Conservation (phyloP, 2,797 vertebrate genomes). For the Emydoidea blandingii region DNA sequence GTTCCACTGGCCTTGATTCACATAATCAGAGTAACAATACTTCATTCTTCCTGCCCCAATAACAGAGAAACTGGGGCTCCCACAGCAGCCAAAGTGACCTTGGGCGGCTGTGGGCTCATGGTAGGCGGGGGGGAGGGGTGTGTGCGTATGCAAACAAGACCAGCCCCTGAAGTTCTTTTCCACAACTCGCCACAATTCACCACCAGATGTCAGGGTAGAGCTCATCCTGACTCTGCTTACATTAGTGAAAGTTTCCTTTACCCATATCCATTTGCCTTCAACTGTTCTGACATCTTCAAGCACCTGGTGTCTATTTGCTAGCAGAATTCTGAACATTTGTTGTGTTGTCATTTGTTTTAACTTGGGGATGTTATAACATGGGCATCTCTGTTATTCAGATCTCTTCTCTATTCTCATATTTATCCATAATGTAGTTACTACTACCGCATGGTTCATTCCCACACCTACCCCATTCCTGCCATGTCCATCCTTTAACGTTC, state of each 20-base stretch:
- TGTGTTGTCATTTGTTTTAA: background rate
- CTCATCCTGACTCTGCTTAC: too few relatives aligned
- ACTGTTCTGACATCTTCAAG: background rate
- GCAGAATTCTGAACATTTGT: background rate
- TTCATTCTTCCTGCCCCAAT: too few relatives aligned
- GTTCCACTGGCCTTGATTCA: too few relatives aligned
- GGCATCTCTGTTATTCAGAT: background rate
- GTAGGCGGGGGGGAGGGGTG: too few relatives aligned
- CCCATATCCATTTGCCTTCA: background rate
- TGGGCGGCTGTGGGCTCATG: too few relatives aligned
- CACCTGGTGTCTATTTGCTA: background rate
- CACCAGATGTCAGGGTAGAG: too few relatives aligned
- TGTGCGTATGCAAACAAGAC: too few relatives aligned
- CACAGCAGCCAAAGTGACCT: too few relatives aligned
- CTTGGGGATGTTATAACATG: background rate
- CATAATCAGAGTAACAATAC: too few relatives aligned
- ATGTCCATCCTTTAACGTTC: background rate
- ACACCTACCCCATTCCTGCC: background rate
- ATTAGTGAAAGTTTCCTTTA: background rate
- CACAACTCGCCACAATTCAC: too few relatives aligned
- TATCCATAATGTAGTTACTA: background rate
- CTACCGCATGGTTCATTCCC: background rate
- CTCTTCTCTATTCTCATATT: background rate
- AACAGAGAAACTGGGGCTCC: too few relatives aligned
- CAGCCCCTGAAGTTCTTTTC: too few relatives aligned